Conservation (phyloP, 1,140 invertebrate genomes). For the Calephelis virginiensis region DNA sequence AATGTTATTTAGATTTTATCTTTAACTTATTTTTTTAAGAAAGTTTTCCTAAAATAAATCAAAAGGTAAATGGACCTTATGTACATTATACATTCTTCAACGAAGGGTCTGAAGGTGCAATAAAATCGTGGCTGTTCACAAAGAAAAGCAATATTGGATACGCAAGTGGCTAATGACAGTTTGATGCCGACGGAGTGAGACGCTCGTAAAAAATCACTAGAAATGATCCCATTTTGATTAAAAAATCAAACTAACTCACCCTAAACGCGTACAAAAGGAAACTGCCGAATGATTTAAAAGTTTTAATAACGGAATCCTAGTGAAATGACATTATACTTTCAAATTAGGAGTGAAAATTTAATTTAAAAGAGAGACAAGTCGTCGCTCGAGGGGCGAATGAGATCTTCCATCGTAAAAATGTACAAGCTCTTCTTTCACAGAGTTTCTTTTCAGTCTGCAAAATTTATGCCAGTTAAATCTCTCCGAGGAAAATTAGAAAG, state of each 20-base stretch:
- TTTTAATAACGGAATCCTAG: constrained; percentile 79
- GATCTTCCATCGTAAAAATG: constrained; percentile 74
- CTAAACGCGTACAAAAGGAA: constrained; percentile 54
- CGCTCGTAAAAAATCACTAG: constrained; percentile 76
- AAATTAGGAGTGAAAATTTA: constrained; percentile 81
- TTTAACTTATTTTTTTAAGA: no score
- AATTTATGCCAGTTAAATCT: constrained; percentile 76
- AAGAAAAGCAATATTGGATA: constrained; percentile 76
- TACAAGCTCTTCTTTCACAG: constrained; percentile 72
- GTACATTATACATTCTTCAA: constrained; percentile 4
- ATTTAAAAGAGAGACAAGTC: constrained; percentile 78
- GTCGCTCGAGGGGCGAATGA: constrained; percentile 71
- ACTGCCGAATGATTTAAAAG: constrained; percentile 78
- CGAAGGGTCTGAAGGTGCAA: constrained; percentile 59
- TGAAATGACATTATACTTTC: constrained; percentile 80
- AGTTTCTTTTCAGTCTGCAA: constrained; percentile 74
- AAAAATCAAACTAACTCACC: constrained; percentile 72
- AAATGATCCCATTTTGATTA: constrained; percentile 77
- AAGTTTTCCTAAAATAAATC: no score
- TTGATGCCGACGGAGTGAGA: constrained; percentile 67
- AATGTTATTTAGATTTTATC: no score
- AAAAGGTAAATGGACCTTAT: no score
- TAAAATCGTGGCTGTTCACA: constrained; percentile 65
- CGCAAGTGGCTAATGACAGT: constrained; percentile 74
- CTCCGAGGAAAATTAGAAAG: constrained; percentile 73